These are phyloP conservation scores for Aurelia aurita DNA, from an alignment of 30 jellyfish, hydroid and myxozoan genomes.

Conservation along the genomic window DNA sequence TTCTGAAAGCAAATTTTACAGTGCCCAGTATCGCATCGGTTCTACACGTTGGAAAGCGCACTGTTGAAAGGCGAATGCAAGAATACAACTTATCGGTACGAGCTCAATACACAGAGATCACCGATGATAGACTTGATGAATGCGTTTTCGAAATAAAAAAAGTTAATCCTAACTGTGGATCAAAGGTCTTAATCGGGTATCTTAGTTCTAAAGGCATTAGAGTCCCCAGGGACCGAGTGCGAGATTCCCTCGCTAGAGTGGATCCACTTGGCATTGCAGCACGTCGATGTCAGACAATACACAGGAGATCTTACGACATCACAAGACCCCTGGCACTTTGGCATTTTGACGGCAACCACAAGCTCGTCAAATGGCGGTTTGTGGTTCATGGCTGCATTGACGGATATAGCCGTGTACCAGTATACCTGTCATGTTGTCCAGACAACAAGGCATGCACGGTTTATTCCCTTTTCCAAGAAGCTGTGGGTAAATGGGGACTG, in stretches of 20 bases:
- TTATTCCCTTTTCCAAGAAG: conserved; percentile 12
- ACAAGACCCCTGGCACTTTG: conserved; percentile 33
- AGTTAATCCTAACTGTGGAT: conserved; percentile 16
- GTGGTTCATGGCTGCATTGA: conserved; percentile 66
- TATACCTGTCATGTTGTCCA: conserved; percentile 28
- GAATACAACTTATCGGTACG: no score
- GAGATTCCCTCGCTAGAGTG: conserved; percentile 24
- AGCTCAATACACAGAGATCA: no score
- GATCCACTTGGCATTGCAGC: conserved; percentile 44
- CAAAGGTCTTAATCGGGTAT: conserved; percentile 16
- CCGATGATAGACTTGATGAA: background rate
- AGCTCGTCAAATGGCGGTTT: conserved; percentile 59
- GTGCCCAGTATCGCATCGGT: no score
- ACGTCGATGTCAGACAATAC: conserved; percentile 13
- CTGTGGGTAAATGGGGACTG: conserved; percentile 60
- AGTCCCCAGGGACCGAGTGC: conserved; percentile 9
- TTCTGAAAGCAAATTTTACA: no score
- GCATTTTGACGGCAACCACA: conserved; percentile 65
- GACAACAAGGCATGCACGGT: conserved; percentile 31
- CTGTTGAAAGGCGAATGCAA: no score
- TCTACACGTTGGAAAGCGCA: no score
- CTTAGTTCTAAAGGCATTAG: conserved; percentile 5
- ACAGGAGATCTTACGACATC: background rate
- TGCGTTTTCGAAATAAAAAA: background rate
- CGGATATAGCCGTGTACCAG: conserved; percentile 43